Evolutionary conservation across 2,113 vertebrate genomes (phyloP).

Genomic region (Phrynocephalus versicolor): DNA sequence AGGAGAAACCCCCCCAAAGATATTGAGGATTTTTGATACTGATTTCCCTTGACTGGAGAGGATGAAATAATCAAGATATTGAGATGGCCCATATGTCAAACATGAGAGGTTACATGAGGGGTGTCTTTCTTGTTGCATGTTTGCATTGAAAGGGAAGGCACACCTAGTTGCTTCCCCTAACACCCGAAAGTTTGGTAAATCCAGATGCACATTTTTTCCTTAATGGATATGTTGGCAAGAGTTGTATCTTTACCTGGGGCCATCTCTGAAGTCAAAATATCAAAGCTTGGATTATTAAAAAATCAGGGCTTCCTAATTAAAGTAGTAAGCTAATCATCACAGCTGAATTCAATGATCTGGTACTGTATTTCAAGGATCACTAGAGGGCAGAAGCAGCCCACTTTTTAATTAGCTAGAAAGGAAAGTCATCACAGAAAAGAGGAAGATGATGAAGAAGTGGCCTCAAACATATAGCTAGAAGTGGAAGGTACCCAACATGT

Average conservation of each 20-base stretch:
- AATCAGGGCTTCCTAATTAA: background rate
- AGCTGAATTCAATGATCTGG: background rate
- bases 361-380: background rate
- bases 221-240: background rate
- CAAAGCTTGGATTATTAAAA: background rate
- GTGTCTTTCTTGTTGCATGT: background rate
- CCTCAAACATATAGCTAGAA: background rate
- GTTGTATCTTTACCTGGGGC: too few species aligned
- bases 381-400: background rate
- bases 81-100: background rate
- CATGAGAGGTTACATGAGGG: background rate
- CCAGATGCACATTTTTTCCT: background rate
- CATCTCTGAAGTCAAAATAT: background rate
- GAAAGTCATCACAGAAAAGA: background rate
- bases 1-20: background rate
- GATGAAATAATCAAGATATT: background rate
- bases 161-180: background rate
- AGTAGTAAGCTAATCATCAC: background rate
- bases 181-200: background rate
- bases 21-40: background rate
- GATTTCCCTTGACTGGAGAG: background rate
- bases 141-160: background rate
- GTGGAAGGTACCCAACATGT: background rate
- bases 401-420: background rate
- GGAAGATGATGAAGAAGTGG: too few species aligned